A percentile compares a stretch with the other conserved stretches of the same genome.
Conservation (phyloP, 2,797 vertebrate species). For the Coluber constrictor region DNA sequence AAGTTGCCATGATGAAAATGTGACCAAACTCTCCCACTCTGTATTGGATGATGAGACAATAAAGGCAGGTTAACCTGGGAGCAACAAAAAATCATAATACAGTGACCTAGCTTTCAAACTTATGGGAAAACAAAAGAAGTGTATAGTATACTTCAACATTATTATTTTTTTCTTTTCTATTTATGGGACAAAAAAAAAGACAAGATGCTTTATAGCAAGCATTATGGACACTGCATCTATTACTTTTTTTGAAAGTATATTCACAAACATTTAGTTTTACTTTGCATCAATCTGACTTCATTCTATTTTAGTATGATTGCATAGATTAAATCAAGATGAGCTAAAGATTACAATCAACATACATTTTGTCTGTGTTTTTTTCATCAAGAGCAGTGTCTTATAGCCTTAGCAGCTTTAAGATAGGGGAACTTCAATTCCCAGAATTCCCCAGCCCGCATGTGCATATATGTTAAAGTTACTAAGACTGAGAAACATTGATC, state of each 20-base stretch:
- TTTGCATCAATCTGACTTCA: not conserved
- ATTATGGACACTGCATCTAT: not conserved
- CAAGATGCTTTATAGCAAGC: not conserved
- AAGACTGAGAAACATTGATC: not conserved
- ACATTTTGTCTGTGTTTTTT: not conserved
- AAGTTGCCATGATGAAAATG: not conserved
- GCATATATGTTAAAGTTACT: not conserved
- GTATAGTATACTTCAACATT: not conserved
- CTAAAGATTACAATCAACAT: not conserved
- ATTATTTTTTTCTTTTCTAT: not conserved
- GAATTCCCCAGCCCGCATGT: not conserved
- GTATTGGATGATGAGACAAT: not conserved
- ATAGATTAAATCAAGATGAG: not conserved
- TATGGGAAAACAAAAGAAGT: no score
- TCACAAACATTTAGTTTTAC: not conserved
- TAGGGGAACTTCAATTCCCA: not conserved
- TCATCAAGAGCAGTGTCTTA: not conserved
- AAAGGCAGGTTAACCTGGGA: not conserved
- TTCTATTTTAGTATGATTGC: not conserved
- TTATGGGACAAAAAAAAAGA: not conserved
- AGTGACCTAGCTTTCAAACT: not conserved
- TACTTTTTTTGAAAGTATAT: not conserved
- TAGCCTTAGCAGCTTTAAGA: not conserved
- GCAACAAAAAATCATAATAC: not conserved
- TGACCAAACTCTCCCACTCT: not conserved